Evolutionary conservation across 2,888 invertebrate species (phyloP).

Genomic region (Augochlorella aurata): DNA sequence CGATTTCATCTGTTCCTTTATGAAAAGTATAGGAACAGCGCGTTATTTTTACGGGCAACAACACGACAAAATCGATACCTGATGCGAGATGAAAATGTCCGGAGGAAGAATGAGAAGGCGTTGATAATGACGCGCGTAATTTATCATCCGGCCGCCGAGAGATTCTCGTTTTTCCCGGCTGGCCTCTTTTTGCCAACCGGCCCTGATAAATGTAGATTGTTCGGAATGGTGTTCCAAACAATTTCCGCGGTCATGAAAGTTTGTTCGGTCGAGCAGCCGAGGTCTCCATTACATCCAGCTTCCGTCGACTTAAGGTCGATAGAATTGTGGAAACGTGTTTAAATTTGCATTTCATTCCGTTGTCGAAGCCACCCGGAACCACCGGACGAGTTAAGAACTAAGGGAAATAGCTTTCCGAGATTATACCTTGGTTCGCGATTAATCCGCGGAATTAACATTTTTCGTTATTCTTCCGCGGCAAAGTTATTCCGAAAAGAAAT

Average conservation of each 20-base stretch:
- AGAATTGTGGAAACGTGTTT: conserved; percentile 67
- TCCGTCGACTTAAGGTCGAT: conserved; percentile 55
- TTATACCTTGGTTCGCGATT: conserved; percentile 44
- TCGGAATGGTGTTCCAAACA: conserved; percentile 39
- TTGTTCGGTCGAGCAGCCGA: neutral
- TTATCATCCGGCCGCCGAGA: conserved; percentile 11
- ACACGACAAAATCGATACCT: conserved; percentile 34
- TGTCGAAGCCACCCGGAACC: conserved; percentile 52
- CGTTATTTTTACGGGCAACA: conserved; percentile 31
- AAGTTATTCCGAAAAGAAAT: neutral
- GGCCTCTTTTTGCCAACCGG: neutral
- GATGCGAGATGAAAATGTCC: conserved; percentile 28
- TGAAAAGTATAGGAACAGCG: neutral
- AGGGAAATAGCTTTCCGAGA: conserved; percentile 28
- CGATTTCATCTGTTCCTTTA: neutral
- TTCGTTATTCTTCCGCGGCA: neutral
- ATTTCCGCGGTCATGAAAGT: conserved; percentile 48
- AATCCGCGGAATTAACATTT: conserved; percentile 43
- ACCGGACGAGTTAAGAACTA: conserved; percentile 34
- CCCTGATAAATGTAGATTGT: conserved; percentile 56
- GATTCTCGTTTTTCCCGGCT: conserved; percentile 3
- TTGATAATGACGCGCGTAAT: conserved; percentile 40
- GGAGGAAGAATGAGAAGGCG: conserved; percentile 25
- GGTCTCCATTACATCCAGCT: conserved; percentile 61
- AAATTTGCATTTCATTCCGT: conserved; percentile 70